Evolutionary conservation across 2,113 vertebrate species (phyloP), one percentile per base, ranked within the genome.

Genomic region (Calcarius ornatus): DNA sequence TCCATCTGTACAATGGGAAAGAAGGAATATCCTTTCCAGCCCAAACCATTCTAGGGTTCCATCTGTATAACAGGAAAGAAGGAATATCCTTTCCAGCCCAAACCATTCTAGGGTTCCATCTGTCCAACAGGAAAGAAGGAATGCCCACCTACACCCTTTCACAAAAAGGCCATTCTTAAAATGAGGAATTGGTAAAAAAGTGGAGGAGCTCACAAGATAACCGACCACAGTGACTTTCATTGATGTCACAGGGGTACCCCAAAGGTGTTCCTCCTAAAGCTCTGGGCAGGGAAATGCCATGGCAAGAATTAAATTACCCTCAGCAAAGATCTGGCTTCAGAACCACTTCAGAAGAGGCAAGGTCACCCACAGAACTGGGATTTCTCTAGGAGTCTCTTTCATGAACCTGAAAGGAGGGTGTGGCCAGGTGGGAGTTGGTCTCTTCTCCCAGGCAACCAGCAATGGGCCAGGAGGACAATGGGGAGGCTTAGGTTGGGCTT

Each of bases 351-450:
- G 66, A 0, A 77, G 43, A 73, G 72, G 17, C 42, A 72, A 40
- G 5, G 10, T 80, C 24, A 61, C 40, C 12, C 20, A 28, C 19
- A 47, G 65, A 90, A 77, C 21, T 51, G 24, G 28, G 28, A 30
- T 64, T 83, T 81, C 60, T 70, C 59, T 31, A 1, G 13, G 37
- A 30, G 0, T 7, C 31, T 76, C 37, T 33, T 37, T 18, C 27
- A 27, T 17, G 21, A 43, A 33, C 33, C 22, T 43, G 25, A 51
- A 27, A 43, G 37, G 43, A 68, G 37, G 37, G 0, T 51, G 25
- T 18, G 43, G 53, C 27, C 27, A 21, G 42, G 8, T n/a, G 35
- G 19, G 30, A 15, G 12, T 40, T 0, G 0, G 11, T 42, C 21
- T 59, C 51, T 66, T 42, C 31, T 59, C 31, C 51, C 51, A 59